phyloP scores from a whole-genome alignment of 2,888 invertebrate species.

The Drosophila stalkeri region DNA sequence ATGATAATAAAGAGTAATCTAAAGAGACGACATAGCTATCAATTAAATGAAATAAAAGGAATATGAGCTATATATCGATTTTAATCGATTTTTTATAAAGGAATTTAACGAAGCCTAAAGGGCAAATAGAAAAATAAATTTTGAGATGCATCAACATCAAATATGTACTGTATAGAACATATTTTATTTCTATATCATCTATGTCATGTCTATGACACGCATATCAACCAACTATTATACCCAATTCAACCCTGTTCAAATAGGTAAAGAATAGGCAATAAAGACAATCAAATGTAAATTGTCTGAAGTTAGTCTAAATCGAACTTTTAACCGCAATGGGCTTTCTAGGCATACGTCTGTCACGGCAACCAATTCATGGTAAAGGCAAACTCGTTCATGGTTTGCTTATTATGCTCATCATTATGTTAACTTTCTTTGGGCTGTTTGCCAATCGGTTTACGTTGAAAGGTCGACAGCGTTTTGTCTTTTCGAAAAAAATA shows the following conservation, averaged over 20 bases:
- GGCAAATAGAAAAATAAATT: too few relatives aligned
- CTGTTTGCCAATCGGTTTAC: constrained; percentile 61
- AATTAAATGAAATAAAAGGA: too few relatives aligned
- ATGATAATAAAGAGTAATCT: neutral
- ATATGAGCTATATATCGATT: neutral
- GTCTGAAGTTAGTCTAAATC: constrained; percentile 20
- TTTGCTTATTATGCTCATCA: constrained; percentile 42
- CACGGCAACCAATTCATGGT: constrained; percentile 38
- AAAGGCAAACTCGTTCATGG: constrained; percentile 41
- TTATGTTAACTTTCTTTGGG: constrained; percentile 60
- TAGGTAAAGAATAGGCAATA: neutral
- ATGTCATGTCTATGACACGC: neutral
- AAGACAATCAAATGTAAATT: constrained; percentile 5
- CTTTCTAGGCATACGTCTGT: constrained; percentile 28
- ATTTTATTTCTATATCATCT: too few relatives aligned
- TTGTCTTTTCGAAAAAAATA: constrained; percentile 56
- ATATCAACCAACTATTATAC: neutral
- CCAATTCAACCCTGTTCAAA: neutral
- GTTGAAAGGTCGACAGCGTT: constrained; percentile 46
- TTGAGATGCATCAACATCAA: too few relatives aligned
- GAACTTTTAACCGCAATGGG: constrained; percentile 38
- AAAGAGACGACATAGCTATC: too few relatives aligned
- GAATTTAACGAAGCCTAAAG: too few relatives aligned
- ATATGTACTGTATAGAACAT: too few relatives aligned
- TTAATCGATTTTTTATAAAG: too few relatives aligned